Evolutionary conservation across 2,888 invertebrate species (phyloP).

Genomic region (Vanessa cardui): DNA sequence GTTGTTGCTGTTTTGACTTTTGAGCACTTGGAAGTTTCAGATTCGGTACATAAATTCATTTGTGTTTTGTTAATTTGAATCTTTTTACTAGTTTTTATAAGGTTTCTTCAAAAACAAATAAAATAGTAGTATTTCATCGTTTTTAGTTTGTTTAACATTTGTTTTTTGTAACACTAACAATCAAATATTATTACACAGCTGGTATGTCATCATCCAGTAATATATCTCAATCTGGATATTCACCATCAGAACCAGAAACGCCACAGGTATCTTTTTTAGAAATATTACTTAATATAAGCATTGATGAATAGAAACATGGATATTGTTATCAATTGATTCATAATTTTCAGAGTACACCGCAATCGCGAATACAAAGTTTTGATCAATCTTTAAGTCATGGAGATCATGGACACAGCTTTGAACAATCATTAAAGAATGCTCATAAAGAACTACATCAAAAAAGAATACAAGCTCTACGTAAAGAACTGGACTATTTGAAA

Average conservation of each 20-base stretch:
- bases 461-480: conserved; percentile 87
- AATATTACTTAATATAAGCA: conserved; percentile 8
- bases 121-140: too few relatives aligned
- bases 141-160: too few relatives aligned
- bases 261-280: conserved; percentile 57
- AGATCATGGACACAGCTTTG: conserved; percentile 79
- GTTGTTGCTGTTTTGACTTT: too few relatives aligned
- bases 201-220: conserved; percentile 78
- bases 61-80: too few relatives aligned
- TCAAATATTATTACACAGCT: background rate
- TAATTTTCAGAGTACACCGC: conserved; percentile 58
- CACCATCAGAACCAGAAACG: conserved; percentile 74
- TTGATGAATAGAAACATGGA: conserved; percentile 4
- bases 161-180: background rate
- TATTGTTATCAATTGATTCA: background rate
- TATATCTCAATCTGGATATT: conserved; percentile 73
- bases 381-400: conserved; percentile 78
- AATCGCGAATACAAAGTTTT: conserved; percentile 64
- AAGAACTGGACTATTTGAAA: conserved; percentile 90
- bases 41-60: too few relatives aligned
- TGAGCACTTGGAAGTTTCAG: too few relatives aligned
- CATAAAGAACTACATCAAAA: conserved; percentile 87
- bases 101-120: too few relatives aligned
- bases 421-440: conserved; percentile 80
- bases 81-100: too few relatives aligned